These are phyloP conservation scores for Chaetodon trifasciatus DNA, from an alignment of 2,797 vertebrate species.

Conservation along the genomic window DNA sequence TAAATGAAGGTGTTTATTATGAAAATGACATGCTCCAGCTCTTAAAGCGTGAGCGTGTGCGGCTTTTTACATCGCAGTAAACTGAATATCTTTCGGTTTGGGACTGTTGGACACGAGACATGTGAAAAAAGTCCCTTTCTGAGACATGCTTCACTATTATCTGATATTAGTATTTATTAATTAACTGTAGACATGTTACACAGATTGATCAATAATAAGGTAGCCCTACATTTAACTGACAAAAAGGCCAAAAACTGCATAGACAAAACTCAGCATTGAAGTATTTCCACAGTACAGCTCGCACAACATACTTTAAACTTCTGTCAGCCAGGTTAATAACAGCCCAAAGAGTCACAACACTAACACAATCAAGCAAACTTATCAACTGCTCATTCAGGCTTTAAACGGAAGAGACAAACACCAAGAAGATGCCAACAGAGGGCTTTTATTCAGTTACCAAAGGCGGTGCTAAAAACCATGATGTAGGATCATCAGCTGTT, in stretches of 20 bases:
- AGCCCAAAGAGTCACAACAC: background rate
- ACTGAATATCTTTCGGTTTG: background rate
- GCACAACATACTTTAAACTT: background rate
- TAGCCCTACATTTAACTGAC: background rate
- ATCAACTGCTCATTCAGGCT: background rate
- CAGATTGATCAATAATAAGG: background rate
- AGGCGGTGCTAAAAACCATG: background rate
- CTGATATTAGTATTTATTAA: background rate
- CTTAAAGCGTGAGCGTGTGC: background rate
- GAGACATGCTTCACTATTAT: background rate
- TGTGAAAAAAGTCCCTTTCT: background rate
- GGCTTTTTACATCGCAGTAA: background rate
- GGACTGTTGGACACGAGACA: background rate
- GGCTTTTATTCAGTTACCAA: background rate
- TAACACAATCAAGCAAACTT: background rate
- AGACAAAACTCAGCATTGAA: background rate
- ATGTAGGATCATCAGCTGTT: background rate
- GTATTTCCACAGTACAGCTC: background rate
- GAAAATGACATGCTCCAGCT: background rate
- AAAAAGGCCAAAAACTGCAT: background rate
- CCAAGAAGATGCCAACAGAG: background rate
- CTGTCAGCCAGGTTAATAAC: background rate
- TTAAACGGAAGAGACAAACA: slow-evolving; percentile 7
- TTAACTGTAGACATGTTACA: background rate
- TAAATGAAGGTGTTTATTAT: background rate